These are phyloP conservation scores for Daktulosphaira vitifoliae DNA, from an alignment of 1,140 invertebrate species.

Conservation along the genomic window DNA sequence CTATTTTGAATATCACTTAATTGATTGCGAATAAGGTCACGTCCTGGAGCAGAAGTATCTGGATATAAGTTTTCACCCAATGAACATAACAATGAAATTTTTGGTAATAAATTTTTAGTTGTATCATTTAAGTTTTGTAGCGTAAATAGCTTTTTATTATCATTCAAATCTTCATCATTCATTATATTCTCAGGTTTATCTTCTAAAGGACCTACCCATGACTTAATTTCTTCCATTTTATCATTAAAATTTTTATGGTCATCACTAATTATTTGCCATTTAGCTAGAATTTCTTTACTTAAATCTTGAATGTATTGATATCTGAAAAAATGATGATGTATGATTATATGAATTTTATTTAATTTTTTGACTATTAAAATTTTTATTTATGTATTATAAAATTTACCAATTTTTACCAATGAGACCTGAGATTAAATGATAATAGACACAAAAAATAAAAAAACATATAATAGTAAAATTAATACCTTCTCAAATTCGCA, in stretches of 20 bases:
- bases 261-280: conserved; percentile 74
- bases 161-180: conserved; percentile 37
- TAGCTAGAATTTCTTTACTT: conserved; percentile 79
- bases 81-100: conserved; percentile 60
- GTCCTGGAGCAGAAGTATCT: conserved; percentile 79
- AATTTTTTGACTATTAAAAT: neutral
- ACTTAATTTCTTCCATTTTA: conserved; percentile 62
- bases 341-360: neutral
- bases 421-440: too few relatives aligned
- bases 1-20: conserved; percentile 61
- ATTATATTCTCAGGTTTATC: conserved; percentile 57
- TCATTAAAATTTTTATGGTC: conserved; percentile 76
- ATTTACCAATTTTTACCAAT: too few relatives aligned
- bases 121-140: conserved; percentile 71
- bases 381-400: too few relatives aligned
- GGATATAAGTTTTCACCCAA: conserved; percentile 79
- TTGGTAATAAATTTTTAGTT: conserved; percentile 70
- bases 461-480: too few relatives aligned
- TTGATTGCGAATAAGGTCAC: conserved; percentile 77
- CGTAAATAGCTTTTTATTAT: conserved; percentile 53
- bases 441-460: too few relatives aligned
- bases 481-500: too few relatives aligned
- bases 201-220: conserved; percentile 69
- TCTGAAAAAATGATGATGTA: conserved; percentile 39
- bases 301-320: conserved; percentile 75